Conservation (phyloP, 2,113 vertebrate species). For the Sinocyclocheilus rhinocerous region DNA sequence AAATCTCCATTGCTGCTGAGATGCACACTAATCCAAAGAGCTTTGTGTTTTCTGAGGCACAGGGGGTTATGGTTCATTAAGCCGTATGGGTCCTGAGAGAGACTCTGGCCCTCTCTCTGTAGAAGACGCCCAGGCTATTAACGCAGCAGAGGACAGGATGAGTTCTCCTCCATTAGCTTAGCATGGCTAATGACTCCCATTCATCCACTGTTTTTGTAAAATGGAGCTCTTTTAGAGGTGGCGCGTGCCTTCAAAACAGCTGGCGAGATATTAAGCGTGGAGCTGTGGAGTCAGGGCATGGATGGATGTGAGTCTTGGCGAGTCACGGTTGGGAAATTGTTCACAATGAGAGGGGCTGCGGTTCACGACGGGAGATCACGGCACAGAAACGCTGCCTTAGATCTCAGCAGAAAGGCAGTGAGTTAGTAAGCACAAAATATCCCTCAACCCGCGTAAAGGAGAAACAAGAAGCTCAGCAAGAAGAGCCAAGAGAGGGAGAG, state of each 20-base stretch:
- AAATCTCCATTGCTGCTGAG: slow-evolving; percentile 7
- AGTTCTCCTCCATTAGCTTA: slow-evolving; percentile 59
- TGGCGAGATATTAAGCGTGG: slow-evolving; percentile 51
- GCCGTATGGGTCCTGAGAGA: slow-evolving; percentile 51
- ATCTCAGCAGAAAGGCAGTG: slow-evolving; percentile 33
- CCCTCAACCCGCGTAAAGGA: background rate
- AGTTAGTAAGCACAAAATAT: slow-evolving; percentile 50
- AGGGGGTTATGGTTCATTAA: slow-evolving; percentile 58
- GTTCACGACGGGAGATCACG: slow-evolving; percentile 24
- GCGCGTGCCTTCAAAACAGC: slow-evolving; percentile 44
- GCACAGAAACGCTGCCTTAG: slow-evolving; percentile 34
- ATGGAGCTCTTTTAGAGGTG: slow-evolving; percentile 50
- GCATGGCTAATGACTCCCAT: slow-evolving; percentile 58
- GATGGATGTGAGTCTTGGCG: slow-evolving; percentile 20
- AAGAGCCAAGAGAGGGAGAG: slow-evolving; percentile 7
- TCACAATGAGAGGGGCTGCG: slow-evolving; percentile 40
- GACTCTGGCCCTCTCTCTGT: slow-evolving; percentile 47
- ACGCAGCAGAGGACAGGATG: slow-evolving; percentile 46
- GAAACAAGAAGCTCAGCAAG: slow-evolving; percentile 19
- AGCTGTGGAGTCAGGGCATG: slow-evolving; percentile 40
- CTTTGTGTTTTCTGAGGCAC: slow-evolving; percentile 45
- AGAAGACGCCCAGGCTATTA: slow-evolving; percentile 49
- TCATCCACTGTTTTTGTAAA: slow-evolving; percentile 60
- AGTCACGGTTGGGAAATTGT: slow-evolving; percentile 49
- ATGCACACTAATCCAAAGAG: slow-evolving; percentile 22